A percentile compares a stretch with the other conserved stretches of the same genome.
Evolutionary conservation across 2,888 invertebrate genomes (phyloP).

Genomic region (Itoplectis maculator): DNA sequence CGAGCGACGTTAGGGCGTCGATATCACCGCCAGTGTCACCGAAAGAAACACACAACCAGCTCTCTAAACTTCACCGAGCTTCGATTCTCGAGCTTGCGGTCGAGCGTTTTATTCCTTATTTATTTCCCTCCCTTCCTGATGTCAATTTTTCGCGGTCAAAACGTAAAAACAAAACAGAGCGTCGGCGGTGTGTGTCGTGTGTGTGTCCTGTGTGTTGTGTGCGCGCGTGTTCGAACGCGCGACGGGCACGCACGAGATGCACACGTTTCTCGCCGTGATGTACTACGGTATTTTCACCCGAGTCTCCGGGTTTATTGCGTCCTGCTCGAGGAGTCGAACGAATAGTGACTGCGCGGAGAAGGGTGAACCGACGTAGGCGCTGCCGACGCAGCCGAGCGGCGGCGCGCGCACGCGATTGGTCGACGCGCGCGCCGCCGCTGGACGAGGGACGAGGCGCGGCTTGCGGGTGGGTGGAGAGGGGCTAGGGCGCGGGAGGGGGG

Average conservation of each 20-base stretch:
- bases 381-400: conserved; percentile 70
- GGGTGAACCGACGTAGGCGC: conserved; percentile 68
- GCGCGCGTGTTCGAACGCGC: conserved; percentile 11
- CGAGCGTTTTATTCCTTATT: neutral
- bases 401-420: conserved; percentile 68
- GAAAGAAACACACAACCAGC: conserved; percentile 1
- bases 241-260: conserved; percentile 37
- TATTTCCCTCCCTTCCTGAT: neutral
- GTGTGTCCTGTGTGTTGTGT: too few relatives aligned
- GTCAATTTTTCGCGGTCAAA: neutral
- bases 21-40: conserved; percentile 29
- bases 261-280: too few relatives aligned
- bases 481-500: conserved; percentile 56
- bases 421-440: conserved; percentile 61
- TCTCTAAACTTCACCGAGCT: neutral
- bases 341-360: conserved; percentile 77
- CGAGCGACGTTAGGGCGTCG: conserved; percentile 6
- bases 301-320: conserved; percentile 68
- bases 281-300: conserved; percentile 38
- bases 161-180: too few relatives aligned
- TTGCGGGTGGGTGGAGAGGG: too few relatives aligned
- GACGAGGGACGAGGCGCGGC: conserved; percentile 67
- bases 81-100: neutral
- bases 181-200: too few relatives aligned
- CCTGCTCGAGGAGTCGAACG: conserved; percentile 77